Evolutionary conservation across 2,888 invertebrate species (phyloP), one percentile per base, ranked within the genome.

Genomic region (Agrochola lota): DNA sequence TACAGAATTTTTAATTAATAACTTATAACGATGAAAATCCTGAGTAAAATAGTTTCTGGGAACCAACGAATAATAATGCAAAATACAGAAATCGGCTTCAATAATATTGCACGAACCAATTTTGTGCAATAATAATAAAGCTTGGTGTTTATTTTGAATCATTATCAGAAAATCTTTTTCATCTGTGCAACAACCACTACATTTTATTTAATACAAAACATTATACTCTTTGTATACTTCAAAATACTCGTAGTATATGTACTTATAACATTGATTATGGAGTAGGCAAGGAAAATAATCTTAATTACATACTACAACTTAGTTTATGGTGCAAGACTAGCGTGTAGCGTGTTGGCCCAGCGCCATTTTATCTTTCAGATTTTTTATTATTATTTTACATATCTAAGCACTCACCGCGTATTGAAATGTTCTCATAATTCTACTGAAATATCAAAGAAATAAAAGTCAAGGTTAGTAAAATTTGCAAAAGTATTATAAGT

Each of bases 391-490:
- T 4, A 40, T 49, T 63, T n/a, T 40, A 40, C 55, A 49, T 40
- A 6, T 35, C 52, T 49, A 71, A 77, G 40, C 63, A 55, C 55
- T 76, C 20, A 59, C 23, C 12, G 30, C 23, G 11, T 46, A 69
- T 46, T 35, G 35, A 64, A 68, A 69, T 74, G 5, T 60, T 63
- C n/a, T 63, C 30, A 70, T 77, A 71, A 59, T 26, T 68, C 4
- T 52, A 35, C 7, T 23, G 15, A n/a, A 71, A 77, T 71, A 71
- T 63, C 60, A 63, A 78, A 59, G 20, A 23, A 67, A 81, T 70
- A 69, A 52, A 79, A 77, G 23, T 71, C 78, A 86, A 81, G 71
- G 79, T 76, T 60, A 68, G 11, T 17, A 73, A 72, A 8, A 66
- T 71, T 55, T 52, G 20, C 46, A 63, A 75, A 30, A 59, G 30